Evolutionary conservation across 2,113 vertebrate genomes (phyloP).

Genomic region (Aphelocoma coerulescens): DNA sequence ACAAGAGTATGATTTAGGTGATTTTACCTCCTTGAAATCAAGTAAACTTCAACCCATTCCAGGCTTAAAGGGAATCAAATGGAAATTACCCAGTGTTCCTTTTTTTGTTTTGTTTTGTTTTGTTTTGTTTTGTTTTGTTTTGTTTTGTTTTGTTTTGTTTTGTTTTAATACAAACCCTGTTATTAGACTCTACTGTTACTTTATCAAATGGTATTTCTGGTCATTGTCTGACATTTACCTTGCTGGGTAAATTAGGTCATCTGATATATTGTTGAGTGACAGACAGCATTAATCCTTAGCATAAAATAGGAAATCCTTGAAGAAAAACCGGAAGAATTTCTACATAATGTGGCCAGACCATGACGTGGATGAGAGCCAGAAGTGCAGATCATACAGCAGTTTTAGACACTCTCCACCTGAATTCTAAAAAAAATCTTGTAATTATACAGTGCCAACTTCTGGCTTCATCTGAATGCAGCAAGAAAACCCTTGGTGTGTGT

Average conservation of each 20-base stretch:
- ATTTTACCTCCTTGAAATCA: background rate
- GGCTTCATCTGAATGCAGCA: background rate
- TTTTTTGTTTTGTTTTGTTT: background rate
- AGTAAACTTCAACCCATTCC: background rate
- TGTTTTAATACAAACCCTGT: fast-evolving
- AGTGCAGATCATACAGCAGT: background rate
- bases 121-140: too few relatives aligned
- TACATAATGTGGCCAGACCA: background rate
- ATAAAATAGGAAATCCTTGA: background rate
- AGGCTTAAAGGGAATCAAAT: background rate
- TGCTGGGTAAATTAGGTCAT: background rate
- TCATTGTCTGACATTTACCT: background rate
- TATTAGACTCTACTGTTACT: background rate
- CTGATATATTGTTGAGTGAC: background rate
- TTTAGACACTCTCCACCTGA: background rate
- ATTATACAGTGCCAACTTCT: background rate
- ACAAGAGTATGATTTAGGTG: background rate
- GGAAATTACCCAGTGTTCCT: background rate
- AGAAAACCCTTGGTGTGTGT: background rate
- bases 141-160: background rate
- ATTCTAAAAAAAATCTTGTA: background rate
- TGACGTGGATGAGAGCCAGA: background rate
- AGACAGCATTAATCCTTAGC: background rate
- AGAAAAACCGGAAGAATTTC: background rate
- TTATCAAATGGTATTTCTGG: background rate